Evolutionary conservation across 2,888 invertebrate species (phyloP).

Genomic region (Lucinisca nassula): DNA sequence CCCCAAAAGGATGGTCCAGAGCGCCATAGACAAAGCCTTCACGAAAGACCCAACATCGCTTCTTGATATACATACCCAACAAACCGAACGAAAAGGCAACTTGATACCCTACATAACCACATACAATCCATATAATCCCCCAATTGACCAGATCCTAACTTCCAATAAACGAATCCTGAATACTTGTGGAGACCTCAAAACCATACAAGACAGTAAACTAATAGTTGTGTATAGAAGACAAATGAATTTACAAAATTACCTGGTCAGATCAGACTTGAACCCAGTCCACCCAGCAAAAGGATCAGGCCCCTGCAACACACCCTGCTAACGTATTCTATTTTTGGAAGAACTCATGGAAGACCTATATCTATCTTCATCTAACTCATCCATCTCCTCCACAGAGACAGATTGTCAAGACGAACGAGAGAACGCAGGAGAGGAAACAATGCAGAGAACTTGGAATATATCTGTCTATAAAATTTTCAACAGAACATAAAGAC

Average conservation of each 20-base stretch:
- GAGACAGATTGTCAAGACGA: too few relatives aligned
- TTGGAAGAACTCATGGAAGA: too few relatives aligned
- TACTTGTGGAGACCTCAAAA: not conserved
- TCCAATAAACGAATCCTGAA: not conserved
- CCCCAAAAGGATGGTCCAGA: not conserved
- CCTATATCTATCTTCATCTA: too few relatives aligned
- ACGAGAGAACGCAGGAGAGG: too few relatives aligned
- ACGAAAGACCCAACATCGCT: not conserved
- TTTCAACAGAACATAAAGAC: too few relatives aligned
- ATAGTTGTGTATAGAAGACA: not conserved
- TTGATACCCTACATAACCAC: not conserved
- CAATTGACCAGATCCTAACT: not conserved
- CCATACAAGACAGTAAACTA: not conserved
- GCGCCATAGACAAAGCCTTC: not conserved
- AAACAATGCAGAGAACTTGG: too few relatives aligned
- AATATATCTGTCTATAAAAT: too few relatives aligned
- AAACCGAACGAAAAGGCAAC: not conserved
- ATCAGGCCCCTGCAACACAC: not conserved
- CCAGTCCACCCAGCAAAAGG: not conserved
- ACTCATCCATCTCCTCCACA: too few relatives aligned
- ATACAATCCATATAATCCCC: not conserved
- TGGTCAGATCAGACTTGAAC: not conserved
- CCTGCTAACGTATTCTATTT: too few relatives aligned
- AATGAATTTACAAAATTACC: not conserved
- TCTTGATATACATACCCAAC: not conserved